Percentiles rank a stretch among this genome's conserved stretches.
These are phyloP conservation scores for Coendou prehensilis DNA, from an alignment of 2,797 vertebrate genomes.

Conservation along the genomic window DNA sequence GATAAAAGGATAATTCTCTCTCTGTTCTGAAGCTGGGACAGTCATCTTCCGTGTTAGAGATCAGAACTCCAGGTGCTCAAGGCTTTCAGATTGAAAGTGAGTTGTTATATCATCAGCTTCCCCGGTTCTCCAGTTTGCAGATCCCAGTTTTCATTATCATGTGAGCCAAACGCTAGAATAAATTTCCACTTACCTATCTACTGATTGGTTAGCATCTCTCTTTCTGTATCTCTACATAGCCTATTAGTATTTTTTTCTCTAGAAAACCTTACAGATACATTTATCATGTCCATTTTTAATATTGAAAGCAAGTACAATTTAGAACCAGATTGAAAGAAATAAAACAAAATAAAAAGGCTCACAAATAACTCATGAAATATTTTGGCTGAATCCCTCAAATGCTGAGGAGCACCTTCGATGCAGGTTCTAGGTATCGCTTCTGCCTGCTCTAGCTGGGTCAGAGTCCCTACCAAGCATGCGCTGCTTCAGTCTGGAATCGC, in stretches of 20 bases:
- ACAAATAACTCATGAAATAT: background rate
- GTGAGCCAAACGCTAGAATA: background rate
- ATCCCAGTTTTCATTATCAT: background rate
- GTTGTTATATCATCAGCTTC: background rate
- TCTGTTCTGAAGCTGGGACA: background rate
- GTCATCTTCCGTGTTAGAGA: background rate
- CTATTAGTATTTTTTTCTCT: background rate
- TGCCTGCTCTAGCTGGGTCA: background rate
- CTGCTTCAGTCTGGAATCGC: conserved; percentile 45
- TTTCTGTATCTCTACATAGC: background rate
- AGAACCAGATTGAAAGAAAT: conserved; percentile 58
- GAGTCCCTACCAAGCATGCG: conserved; percentile 37
- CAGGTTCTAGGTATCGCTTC: background rate
- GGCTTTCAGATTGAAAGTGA: background rate
- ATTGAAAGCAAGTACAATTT: conserved; percentile 54
- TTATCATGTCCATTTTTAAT: conserved; percentile 45
- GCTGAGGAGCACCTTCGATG: conserved; percentile 5
- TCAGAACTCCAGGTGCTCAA: background rate
- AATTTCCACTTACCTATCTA: background rate
- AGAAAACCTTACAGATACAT: background rate
- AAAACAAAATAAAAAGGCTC: background rate
- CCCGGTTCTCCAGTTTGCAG: background rate
- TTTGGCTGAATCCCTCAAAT: conserved; percentile 25
- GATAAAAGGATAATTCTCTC: background rate
- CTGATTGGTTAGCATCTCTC: background rate